These are phyloP conservation scores for Antheraea mylitta DNA, from an alignment of 1,140 invertebrate species.

Conservation along the genomic window DNA sequence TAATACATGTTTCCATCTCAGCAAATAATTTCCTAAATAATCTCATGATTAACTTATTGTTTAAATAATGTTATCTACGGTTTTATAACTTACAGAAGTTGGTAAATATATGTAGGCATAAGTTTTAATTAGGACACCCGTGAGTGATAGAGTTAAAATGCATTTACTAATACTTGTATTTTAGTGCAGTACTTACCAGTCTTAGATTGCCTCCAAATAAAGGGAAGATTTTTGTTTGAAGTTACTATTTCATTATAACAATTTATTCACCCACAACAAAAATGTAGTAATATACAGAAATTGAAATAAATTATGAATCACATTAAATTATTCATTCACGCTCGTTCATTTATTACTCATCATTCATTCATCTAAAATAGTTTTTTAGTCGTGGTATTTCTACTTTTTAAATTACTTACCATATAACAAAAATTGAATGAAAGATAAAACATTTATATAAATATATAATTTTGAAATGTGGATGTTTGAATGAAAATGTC, in stretches of 20 bases:
- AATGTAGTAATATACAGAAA: neutral
- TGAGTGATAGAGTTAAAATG: neutral
- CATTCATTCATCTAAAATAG: neutral
- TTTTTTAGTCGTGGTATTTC: neutral
- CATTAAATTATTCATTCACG: too few relatives aligned
- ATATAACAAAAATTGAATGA: too few relatives aligned
- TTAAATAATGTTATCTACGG: too few relatives aligned
- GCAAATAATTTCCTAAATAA: too few relatives aligned
- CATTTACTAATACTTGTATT: neutral
- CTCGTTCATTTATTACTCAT: slow-evolving; percentile 11
- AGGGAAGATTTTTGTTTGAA: neutral
- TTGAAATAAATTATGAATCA: neutral
- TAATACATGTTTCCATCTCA: too few relatives aligned
- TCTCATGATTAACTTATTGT: too few relatives aligned
- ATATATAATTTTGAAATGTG: too few relatives aligned
- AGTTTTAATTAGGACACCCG: slow-evolving; percentile 1
- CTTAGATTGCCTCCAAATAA: slow-evolving; percentile 8
- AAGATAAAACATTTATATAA: too few relatives aligned
- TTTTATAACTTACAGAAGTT: too few relatives aligned
- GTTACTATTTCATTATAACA: slow-evolving; percentile 1
- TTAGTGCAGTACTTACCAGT: slow-evolving; percentile 11
- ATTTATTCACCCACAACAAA: neutral
- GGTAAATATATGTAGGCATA: neutral
- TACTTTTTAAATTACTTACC: too few relatives aligned
- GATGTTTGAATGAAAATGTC: too few relatives aligned